Evolutionary conservation across 2,797 vertebrate genomes (phyloP).

Genomic region (Huso huso): DNA sequence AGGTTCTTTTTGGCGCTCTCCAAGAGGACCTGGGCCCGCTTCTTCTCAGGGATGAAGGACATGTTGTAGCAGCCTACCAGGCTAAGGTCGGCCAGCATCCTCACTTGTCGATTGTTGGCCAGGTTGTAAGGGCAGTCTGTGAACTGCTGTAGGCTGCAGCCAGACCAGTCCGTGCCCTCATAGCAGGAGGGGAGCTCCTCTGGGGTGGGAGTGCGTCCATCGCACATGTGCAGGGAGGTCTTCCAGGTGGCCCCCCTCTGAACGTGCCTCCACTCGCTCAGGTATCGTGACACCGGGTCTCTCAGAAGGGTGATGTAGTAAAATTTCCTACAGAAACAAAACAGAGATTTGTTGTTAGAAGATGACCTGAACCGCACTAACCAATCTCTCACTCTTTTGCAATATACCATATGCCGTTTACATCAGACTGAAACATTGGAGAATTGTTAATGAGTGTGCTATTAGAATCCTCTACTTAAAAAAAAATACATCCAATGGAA

Average conservation of each 20-base stretch:
- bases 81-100: slow-evolving; percentile 93
- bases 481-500: too few species aligned
- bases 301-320: slow-evolving; percentile 95
- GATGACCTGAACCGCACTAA: neutral
- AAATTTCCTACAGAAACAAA: slow-evolving; percentile 73
- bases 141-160: slow-evolving; percentile 94
- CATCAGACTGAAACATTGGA: too few species aligned
- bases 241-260: slow-evolving; percentile 96
- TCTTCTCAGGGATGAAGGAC: slow-evolving; percentile 90
- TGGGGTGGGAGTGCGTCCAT: slow-evolving; percentile 86
- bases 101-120: slow-evolving; percentile 91
- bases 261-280: slow-evolving; percentile 95
- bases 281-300: slow-evolving; percentile 93
- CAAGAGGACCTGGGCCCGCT: slow-evolving; percentile 85
- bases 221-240: slow-evolving; percentile 95
- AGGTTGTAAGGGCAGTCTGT: slow-evolving; percentile 96
- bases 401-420: too few species aligned
- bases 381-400: too few species aligned
- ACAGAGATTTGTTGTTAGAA: slow-evolving; percentile 17
- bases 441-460: too few species aligned
- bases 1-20: slow-evolving; percentile 98
- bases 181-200: slow-evolving; percentile 93
- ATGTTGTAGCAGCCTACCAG: slow-evolving; percentile 98
- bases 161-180: slow-evolving; percentile 93
- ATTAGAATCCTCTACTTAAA: too few species aligned